Evolutionary conservation across 2,797 vertebrate genomes (phyloP), one percentile per base, ranked within the genome.

Genomic region (Arnoldichthys spilopterus): DNA sequence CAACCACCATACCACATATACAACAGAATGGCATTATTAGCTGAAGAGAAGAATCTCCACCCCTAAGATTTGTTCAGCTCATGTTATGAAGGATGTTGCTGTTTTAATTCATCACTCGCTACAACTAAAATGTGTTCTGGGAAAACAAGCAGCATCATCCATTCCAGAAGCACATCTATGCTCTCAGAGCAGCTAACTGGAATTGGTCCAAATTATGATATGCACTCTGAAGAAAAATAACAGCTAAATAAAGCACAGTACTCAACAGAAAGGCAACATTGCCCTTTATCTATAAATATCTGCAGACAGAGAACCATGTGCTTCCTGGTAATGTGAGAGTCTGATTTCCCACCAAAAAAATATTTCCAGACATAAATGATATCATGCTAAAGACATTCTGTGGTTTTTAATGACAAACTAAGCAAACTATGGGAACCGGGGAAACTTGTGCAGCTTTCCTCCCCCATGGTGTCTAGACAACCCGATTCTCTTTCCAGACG

Each of bases 1-100:
- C 43, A 11, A 95, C 95, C 89, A 92, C 88, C 92, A 91, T 93
- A 92, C 93, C 94, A 95, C 90, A 93, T 92, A 1, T 18, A 89
- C 93, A 87, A 94, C 94, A 95, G 90, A 94, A 94, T 93, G 18
- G 16, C 7, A 51, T 4, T 12, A 24, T 66, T 43, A 26, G n/a
- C 24, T 30, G 24, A 67, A 69, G 26, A 18, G 26, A 49, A n/a
- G 28, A 49, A 28, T 30, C 24, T 69, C 15, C 26, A 30, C 20
- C 24, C 16, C 4, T 16, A 24, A 3, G 20, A 37, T 63, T 22
- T 66, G n/a, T 66, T 12, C 18, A 9, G 20, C 1, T 26, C 12
- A 3, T 28, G 43, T 28, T 28, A 16, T 49, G 6, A 16, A 18
- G 26, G 13, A 28, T 49, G 24, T 11, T 30, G 8, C 49, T 43